Evolutionary conservation across 2,797 vertebrate species (phyloP).

Genomic region (Heliangelus exortis): DNA sequence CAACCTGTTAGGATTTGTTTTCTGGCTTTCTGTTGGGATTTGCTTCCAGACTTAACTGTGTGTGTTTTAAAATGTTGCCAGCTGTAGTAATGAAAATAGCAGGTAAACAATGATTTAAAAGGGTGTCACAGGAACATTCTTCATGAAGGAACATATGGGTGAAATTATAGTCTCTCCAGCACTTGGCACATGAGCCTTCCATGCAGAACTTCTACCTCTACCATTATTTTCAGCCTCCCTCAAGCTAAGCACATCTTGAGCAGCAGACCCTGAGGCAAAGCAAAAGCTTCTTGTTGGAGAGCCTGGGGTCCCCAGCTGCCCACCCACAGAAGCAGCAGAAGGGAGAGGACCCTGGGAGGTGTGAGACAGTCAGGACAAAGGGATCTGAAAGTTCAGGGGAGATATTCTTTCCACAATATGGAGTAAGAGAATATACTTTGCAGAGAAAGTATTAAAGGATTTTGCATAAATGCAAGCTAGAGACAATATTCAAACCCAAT

Average conservation of each 20-base stretch:
- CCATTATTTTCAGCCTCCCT: not conserved
- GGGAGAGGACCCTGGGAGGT: not conserved
- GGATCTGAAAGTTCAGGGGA: not conserved
- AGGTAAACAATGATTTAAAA: not conserved
- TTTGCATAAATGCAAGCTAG: not conserved
- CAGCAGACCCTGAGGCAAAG: not conserved
- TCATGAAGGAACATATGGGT: not conserved
- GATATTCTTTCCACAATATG: not conserved
- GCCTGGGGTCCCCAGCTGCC: not conserved
- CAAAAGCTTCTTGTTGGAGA: not conserved
- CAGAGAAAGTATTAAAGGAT: not conserved
- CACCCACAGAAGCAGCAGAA: fast-evolving
- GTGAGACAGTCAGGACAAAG: fast-evolving
- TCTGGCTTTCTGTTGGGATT: not conserved
- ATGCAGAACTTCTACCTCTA: not conserved
- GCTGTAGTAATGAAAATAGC: not conserved
- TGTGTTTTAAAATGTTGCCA: not conserved
- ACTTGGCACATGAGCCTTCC: fast-evolving
- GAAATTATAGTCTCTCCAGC: not conserved
- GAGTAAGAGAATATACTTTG: not conserved
- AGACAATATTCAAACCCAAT: not conserved
- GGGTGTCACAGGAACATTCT: not conserved
- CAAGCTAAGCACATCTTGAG: not conserved
- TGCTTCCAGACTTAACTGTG: not conserved
- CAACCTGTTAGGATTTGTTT: not conserved